phyloP scores from a whole-genome alignment of 2,888 invertebrate genomes.

The Dorcus parallelipipedus region DNA sequence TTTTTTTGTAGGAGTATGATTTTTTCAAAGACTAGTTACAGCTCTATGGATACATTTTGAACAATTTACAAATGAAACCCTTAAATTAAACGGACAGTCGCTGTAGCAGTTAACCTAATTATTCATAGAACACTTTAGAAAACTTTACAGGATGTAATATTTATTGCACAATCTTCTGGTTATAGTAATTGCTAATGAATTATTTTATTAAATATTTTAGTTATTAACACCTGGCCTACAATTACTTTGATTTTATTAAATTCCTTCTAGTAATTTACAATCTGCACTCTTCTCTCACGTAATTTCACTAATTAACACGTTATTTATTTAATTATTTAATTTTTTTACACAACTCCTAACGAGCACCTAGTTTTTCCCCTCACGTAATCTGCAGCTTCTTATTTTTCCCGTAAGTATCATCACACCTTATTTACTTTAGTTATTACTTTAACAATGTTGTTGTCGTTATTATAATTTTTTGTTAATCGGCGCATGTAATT shows the following conservation, averaged over 20 bases:
- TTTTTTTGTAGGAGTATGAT: no score
- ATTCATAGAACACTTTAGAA: no score
- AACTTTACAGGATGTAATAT: no score
- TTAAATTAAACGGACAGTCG: no score
- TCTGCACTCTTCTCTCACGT: slow-evolving; percentile 30
- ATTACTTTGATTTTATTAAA: slow-evolving; percentile 3
- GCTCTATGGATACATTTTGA: no score
- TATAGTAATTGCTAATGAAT: no score
- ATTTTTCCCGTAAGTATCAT: slow-evolving; percentile 22
- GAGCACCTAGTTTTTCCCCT: slow-evolving; percentile 16
- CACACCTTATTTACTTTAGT: slow-evolving; percentile 12
- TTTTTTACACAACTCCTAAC: slow-evolving; percentile 16
- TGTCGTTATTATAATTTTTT: slow-evolving; percentile 3
- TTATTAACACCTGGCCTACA: not conserved
- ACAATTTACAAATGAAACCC: no score
- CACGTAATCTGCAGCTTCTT: slow-evolving; percentile 21
- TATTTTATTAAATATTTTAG: not conserved
- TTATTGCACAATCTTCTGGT: no score
- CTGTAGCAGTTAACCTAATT: no score
- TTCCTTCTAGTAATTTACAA: slow-evolving; percentile 12
- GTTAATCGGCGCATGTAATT: no score
- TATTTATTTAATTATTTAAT: not conserved
- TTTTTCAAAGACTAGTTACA: no score
- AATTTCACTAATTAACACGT: slow-evolving; percentile 32
- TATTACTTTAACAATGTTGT: slow-evolving; percentile 4